These are phyloP conservation scores for Archips xylosteana DNA, from an alignment of 2,888 invertebrate species.

Conservation along the genomic window DNA sequence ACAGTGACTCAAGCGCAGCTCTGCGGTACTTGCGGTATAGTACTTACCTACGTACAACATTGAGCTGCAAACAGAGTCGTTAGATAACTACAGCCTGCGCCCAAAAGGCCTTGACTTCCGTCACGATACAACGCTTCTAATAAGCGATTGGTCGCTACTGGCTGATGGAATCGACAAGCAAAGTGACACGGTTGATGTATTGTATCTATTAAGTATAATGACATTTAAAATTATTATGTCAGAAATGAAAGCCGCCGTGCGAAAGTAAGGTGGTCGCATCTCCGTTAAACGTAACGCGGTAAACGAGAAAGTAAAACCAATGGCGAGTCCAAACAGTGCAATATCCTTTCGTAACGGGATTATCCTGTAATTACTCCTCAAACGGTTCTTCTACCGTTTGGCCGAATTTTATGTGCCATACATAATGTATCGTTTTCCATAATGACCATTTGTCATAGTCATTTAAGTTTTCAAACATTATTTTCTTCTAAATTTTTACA, in stretches of 20 bases:
- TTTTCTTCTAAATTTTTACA: too few species aligned
- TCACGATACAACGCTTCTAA: slow-evolving; percentile 51
- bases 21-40: slow-evolving; percentile 6
- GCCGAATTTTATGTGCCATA: too few species aligned
- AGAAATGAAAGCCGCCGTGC: slow-evolving; percentile 35
- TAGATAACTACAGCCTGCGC: slow-evolving; percentile 44
- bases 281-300: slow-evolving; percentile 26
- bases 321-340: slow-evolving; percentile 10
- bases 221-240: slow-evolving; percentile 38
- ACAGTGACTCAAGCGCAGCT: slow-evolving; percentile 43
- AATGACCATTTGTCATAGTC: too few species aligned
- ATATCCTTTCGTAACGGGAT: slow-evolving; percentile 32
- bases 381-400: too few species aligned
- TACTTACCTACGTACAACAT: slow-evolving; percentile 6
- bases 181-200: slow-evolving; percentile 26
- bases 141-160: slow-evolving; percentile 35
- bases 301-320: slow-evolving; percentile 33
- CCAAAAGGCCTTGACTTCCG: slow-evolving; percentile 61
- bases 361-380: neutral
- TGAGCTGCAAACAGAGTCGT: slow-evolving; percentile 37
- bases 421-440: too few species aligned
- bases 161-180: slow-evolving; percentile 27
- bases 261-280: slow-evolving; percentile 39
- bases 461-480: too few species aligned
- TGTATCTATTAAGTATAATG: slow-evolving; percentile 30